These are phyloP conservation scores for Lipophrys pholis DNA, from an alignment of 2,113 vertebrate species.

Conservation along the genomic window DNA sequence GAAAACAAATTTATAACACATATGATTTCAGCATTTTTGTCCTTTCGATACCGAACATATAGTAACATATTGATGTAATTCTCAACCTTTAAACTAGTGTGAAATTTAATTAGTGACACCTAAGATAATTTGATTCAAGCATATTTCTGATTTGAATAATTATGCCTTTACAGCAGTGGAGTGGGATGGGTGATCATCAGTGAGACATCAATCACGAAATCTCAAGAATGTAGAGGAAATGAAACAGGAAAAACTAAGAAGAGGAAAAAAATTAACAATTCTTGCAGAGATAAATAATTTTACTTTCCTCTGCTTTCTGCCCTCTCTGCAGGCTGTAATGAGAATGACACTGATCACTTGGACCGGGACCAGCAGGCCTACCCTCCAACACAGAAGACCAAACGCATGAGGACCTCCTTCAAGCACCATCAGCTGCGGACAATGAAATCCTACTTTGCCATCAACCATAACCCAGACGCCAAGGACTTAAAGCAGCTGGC, in stretches of 20 bases:
- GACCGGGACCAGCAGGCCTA: constrained; percentile 98
- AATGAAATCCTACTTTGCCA: constrained; percentile 99
- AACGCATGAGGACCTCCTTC: constrained; percentile 99
- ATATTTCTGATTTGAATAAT: background rate
- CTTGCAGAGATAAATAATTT: no score
- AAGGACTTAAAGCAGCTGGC: constrained; percentile 99
- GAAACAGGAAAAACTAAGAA: no score
- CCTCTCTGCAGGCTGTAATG: constrained; percentile 91
- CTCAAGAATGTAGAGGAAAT: background rate
- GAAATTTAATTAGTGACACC: background rate
- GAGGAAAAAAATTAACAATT: no score
- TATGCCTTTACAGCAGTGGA: background rate
- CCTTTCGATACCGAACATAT: background rate
- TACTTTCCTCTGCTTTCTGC: constrained; percentile 21
- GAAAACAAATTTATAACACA: background rate
- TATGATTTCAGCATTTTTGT: background rate
- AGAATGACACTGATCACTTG: constrained; percentile 96
- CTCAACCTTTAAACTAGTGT: background rate
- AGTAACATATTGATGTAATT: background rate
- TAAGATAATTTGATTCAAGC: background rate
- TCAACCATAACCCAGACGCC: constrained; percentile 99
- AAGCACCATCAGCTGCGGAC: constrained; percentile 99
- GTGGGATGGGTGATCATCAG: background rate
- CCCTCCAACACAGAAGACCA: constrained; percentile 97
- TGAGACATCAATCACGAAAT: background rate